Base-by-base conservation (phyloP, 2,113 vertebrate genomes). In the Gymnocephalus cernua region DNA sequence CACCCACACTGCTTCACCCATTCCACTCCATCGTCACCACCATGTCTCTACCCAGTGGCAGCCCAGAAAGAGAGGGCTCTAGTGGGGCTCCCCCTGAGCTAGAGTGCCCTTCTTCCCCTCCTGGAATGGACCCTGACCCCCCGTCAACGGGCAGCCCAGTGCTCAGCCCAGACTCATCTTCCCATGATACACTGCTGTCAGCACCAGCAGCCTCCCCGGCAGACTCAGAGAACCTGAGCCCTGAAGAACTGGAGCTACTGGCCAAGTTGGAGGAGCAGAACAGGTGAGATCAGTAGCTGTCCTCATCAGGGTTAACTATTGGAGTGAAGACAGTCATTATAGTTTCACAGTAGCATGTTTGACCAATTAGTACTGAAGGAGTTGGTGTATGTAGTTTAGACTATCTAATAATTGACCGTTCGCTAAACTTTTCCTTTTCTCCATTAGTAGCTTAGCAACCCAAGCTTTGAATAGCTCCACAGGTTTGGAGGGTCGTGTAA, bases 261-360 rank as follows among this genome's bases (percentile, higher is more conserved):
- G 97, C 97, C 16, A 99, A 99, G 81, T 94, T 99, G n/a, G 98
- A 99, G 87, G 98, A 99, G 86, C 98, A 99, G 89, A 99, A 99
- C 91, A 96, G 98, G 98, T 97, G 83, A 94, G 61, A 38, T 3
- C 18, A 53, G 32, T 13, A 5, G 19, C 38, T 1, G 6, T 38
- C 12, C 10, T 50, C 32, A 6, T 23, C 19, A 4, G 54, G 51
- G 8, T 58, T 2, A 59, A 18, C 19, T 58, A 32, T 1, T 56
- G 21, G 12, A 58, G 6, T 3, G 15, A 59, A 65, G 38, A 19
- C 35, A 41, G 23, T 63, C 59, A 12, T 35, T 57, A 38, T 18
- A 64, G 14, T 12, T 74, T 27, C 48, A 35, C 13, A 16, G 19
- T 18, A 48, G 14, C 57, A 61, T 4, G 2, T 23, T 23, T 21